These are phyloP conservation scores for Drymonia ruficornis DNA, from an alignment of 2,888 invertebrate genomes.

Conservation along the genomic window DNA sequence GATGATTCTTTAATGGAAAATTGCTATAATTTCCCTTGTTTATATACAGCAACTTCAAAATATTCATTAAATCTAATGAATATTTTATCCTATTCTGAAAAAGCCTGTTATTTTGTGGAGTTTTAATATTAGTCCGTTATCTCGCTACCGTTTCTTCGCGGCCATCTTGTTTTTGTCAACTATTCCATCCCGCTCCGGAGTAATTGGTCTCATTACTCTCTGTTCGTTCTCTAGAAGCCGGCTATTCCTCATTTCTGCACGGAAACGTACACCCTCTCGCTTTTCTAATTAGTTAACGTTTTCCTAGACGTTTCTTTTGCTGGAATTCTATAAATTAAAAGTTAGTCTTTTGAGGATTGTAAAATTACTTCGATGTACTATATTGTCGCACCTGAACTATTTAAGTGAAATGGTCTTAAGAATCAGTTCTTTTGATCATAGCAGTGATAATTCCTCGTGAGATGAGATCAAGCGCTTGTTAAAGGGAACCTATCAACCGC, in stretches of 20 bases:
- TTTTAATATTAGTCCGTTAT: background rate
- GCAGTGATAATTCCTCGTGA: too few relatives aligned
- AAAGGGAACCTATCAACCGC: too few relatives aligned
- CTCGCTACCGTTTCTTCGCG: background rate
- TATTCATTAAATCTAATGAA: too few relatives aligned
- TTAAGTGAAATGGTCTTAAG: too few relatives aligned
- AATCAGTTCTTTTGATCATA: too few relatives aligned
- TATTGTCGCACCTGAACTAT: too few relatives aligned
- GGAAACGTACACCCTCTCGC: constrained; percentile 17
- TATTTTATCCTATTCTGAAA: too few relatives aligned
- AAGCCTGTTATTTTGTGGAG: too few relatives aligned
- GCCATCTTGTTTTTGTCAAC: constrained; percentile 1
- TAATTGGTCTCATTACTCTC: constrained; percentile 34
- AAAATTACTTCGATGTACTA: background rate
- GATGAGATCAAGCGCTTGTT: too few relatives aligned
- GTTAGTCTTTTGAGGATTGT: background rate
- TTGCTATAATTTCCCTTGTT: too few relatives aligned
- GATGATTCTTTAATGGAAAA: too few relatives aligned
- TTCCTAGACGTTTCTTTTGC: background rate
- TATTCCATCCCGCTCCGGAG: constrained; percentile 10
- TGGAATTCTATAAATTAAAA: background rate
- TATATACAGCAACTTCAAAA: too few relatives aligned
- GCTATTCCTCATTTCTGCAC: constrained; percentile 16
- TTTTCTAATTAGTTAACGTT: constrained; percentile 33
- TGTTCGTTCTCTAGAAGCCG: constrained; percentile 11